Base-by-base conservation (phyloP, 1,140 invertebrate species). In the Drosophila grimshawi region DNA sequence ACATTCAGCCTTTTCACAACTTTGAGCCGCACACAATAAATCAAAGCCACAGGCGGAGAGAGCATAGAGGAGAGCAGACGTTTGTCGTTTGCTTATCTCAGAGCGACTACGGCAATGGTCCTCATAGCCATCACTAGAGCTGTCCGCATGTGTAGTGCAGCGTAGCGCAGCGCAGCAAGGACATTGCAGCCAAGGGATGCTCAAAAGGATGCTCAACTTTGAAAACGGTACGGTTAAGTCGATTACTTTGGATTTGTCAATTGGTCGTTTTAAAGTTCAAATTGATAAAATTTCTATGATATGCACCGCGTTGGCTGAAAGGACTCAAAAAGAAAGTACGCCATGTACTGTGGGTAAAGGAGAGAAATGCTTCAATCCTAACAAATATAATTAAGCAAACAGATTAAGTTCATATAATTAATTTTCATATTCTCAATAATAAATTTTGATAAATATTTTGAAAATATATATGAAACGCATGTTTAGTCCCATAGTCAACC, bases 21-120 rank as follows among this genome's bases (percentile, higher is more conserved):
- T 88, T 65, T 73, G 78, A 88, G 83, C 83, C 72, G 46, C 59
- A 63, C 70, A 81, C 80, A 89, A 88, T 88, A 89, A 88, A 88
- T 88, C 85, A 88, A 89, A 89, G 80, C 80, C 75, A 48, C 57
- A 10, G n/a, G 64, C 35, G 59, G 57, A 2, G 7, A 8, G 56
- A 35, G 41, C 30, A 29, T 56, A 35, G 60, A 43, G 48, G 30
- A 52, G 59, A 60, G 63, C 45, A 49, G 55, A 45, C 53, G 80
- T 71, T 77, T 70, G 46, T 76, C 41, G 4, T 46, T 56, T 76
- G 69, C 65, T 86, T 86, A 86, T 86, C 82, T 70, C 27, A 7
- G 49, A 80, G 81, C 56, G 76, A 56, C 59, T 81, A 79, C 79
- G 82, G 76, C 76, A 79, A 69, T 80, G 43, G 71, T 76, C 79